These are phyloP conservation scores for Halictus ligatus DNA, from an alignment of 2,888 invertebrate genomes.

Conservation along the genomic window DNA sequence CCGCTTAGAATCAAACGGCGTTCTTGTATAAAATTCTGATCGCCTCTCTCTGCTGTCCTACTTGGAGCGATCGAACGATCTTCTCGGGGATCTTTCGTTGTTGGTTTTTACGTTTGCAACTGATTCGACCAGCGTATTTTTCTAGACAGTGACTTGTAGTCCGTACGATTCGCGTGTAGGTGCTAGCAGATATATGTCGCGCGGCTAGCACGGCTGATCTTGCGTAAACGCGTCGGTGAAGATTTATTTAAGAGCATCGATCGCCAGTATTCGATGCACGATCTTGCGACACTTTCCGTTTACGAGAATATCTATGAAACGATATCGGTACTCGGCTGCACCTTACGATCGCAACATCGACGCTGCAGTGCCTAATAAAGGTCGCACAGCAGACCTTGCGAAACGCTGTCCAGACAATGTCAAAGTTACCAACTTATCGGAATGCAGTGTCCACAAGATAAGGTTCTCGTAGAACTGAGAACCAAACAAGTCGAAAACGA, in stretches of 20 bases:
- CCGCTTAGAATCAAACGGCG: slow-evolving; percentile 38
- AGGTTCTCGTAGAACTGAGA: too few relatives aligned
- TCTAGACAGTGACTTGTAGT: slow-evolving; percentile 31
- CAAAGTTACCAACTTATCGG: too few relatives aligned
- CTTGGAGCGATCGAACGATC: slow-evolving; percentile 23
- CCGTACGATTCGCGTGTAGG: slow-evolving; percentile 13
- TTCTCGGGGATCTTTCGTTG: slow-evolving; percentile 8
- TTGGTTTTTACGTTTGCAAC: slow-evolving; percentile 14
- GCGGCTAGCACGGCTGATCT: neutral
- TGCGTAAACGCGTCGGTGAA: neutral
- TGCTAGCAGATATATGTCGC: too few relatives aligned
- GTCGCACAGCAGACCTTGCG: too few relatives aligned
- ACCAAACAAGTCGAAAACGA: too few relatives aligned
- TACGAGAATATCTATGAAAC: neutral
- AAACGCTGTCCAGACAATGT: too few relatives aligned
- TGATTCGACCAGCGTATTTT: slow-evolving; percentile 48
- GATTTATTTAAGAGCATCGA: neutral
- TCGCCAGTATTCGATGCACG: neutral
- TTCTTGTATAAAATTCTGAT: slow-evolving; percentile 51
- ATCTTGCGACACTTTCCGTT: neutral
- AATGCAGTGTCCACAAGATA: too few relatives aligned
- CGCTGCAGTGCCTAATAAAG: too few relatives aligned
- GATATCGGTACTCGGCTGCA: neutral
- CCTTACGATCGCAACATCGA: neutral
- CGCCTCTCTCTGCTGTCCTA: slow-evolving; percentile 29